A percentile compares a stretch with the other conserved stretches of the same genome.
phyloP scores from a whole-genome alignment of 2,113 vertebrate genomes.

The Epinephelus lanceolatus region DNA sequence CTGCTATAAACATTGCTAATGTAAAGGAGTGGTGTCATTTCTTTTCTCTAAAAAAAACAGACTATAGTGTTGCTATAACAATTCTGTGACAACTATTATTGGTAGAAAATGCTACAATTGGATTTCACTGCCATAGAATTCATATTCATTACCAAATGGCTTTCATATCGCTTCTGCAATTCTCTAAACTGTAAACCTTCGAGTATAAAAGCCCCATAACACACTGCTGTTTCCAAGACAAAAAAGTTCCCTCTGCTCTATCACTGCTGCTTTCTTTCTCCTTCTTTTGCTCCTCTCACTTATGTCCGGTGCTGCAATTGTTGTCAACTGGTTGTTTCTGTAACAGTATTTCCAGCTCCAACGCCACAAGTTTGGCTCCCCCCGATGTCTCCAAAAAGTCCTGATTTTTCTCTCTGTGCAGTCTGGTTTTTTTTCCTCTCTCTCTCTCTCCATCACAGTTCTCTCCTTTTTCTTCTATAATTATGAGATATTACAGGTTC shows the following conservation, averaged over 20 bases:
- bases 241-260: constrained; percentile 26
- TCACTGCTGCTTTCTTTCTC: constrained; percentile 52
- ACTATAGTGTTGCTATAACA: constrained; percentile 17
- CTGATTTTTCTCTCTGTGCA: constrained; percentile 57
- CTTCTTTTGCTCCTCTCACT: constrained; percentile 61
- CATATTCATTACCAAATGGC: constrained; percentile 55
- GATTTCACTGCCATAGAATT: constrained; percentile 50
- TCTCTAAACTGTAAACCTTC: constrained; percentile 85
- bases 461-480: constrained; percentile 54
- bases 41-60: constrained; percentile 12
- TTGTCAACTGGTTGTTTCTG: constrained; percentile 72
- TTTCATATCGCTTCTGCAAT: constrained; percentile 58
- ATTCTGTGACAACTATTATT: constrained; percentile 26
- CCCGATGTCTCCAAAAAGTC: constrained; percentile 66
- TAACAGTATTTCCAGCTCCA: constrained; percentile 78
- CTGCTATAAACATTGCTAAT: constrained; percentile 31
- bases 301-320: constrained; percentile 60
- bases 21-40: constrained; percentile 37
- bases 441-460: constrained; percentile 51
- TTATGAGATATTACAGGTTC: constrained; percentile 72
- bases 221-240: constrained; percentile 59
- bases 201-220: constrained; percentile 85
- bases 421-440: constrained; percentile 37
- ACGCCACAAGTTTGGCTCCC: constrained; percentile 62
- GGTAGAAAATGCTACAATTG: constrained; percentile 35